phyloP scores from a whole-genome alignment of 2,888 invertebrate species.

The Arge pagana region DNA sequence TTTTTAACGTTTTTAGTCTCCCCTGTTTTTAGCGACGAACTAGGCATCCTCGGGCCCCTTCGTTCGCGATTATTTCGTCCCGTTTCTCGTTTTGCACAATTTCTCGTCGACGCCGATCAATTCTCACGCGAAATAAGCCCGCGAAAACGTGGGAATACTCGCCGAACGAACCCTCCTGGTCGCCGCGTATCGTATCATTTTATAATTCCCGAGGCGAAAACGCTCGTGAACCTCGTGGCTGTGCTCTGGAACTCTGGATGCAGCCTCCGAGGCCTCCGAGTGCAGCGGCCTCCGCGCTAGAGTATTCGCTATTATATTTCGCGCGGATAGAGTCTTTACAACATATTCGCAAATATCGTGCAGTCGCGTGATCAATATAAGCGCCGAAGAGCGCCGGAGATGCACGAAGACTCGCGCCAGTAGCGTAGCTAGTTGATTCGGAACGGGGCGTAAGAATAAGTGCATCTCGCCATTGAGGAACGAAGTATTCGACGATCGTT shows the following conservation, averaged over 20 bases:
- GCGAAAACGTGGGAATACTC: too few species aligned
- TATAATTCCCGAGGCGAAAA: not conserved
- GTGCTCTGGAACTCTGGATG: conserved; percentile 8
- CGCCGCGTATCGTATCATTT: too few species aligned
- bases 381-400: conserved; percentile 49
- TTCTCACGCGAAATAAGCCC: too few species aligned
- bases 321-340: conserved; percentile 41
- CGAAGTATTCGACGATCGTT: not conserved
- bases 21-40: too few species aligned
- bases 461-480: conserved; percentile 12
- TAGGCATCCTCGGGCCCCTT: too few species aligned
- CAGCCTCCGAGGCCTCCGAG: conserved; percentile 24
- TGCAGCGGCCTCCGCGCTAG: conserved; percentile 38
- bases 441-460: not conserved
- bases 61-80: too few species aligned
- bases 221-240: not conserved
- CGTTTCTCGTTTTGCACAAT: too few species aligned
- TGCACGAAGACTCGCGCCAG: conserved; percentile 44
- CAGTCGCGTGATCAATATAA: conserved; percentile 55
- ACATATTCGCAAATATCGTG: conserved; percentile 49
- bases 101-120: too few species aligned
- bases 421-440: conserved; percentile 21
- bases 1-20: too few species aligned
- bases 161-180: too few species aligned
- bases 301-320: conserved; percentile 38